Base-by-base conservation (phyloP, 2,113 vertebrate species). In the Brachyistius frenatus region DNA sequence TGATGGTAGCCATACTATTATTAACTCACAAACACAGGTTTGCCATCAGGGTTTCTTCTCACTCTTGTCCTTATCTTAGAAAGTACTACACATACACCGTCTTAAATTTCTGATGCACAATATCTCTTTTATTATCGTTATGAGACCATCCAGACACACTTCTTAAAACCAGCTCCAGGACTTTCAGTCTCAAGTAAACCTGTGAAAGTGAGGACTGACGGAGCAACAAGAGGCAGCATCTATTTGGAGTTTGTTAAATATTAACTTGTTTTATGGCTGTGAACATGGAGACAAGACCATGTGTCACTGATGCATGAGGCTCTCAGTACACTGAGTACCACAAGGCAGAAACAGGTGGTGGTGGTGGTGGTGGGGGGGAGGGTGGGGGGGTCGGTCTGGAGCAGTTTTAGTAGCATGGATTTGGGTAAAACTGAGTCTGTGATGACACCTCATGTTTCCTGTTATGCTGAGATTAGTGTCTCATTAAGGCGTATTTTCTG, bases 211-310 rank as follows among this genome's bases (percentile, higher is more conserved):
- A n/a, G 31, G 30, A 52, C 77, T 55, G 73, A 23, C 61, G 32
- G 74, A 83, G 81, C 74, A 50, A 60, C 36, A 1, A 50, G 63
- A 83, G 52, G 80, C 84, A 74, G 62, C 86, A 86, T 91, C 88
- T 91, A 88, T 92, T 92, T 92, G 82, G 85, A 84, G 81, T 89
- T 89, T 73, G 91, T 95, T 94, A 95, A 94, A 93, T 90, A 95
- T 95, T 94, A 95, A 94, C 94, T 82, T 70, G 78, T 78, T 90
- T 94, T 94, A 94, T 94, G 82, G 91, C 93, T 79, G 87, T 81
- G 85, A 87, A 91, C 90, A 76, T 84, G 78, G 90, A 86, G 84
- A 91, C 88, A 70, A 57, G 88, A 84, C 87, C 77, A 83, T 88
- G 91, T 88, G 90, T 72, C 90, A 79, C 70, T 91, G 91, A 92